phyloP scores from a whole-genome alignment of 2,888 invertebrate genomes.

The Fabriciana adippe region DNA sequence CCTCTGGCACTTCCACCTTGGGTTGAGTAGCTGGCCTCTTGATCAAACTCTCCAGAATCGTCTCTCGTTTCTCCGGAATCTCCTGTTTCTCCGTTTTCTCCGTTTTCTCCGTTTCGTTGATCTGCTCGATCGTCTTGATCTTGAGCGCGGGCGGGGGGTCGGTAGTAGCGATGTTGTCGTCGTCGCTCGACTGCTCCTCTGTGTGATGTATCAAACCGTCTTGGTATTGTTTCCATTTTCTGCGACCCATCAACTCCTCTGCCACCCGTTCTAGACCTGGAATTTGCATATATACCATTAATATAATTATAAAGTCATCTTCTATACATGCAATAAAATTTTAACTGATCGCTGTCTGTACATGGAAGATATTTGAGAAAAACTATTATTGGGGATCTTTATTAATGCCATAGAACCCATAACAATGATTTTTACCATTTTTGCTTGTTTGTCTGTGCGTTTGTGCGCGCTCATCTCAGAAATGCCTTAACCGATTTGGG shows the following conservation, averaged over 20 bases:
- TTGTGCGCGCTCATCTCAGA: too few relatives aligned
- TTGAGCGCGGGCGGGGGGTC: slow-evolving; percentile 76
- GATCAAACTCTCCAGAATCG: slow-evolving; percentile 79
- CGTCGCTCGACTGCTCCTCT: slow-evolving; percentile 74
- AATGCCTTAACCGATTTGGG: too few relatives aligned
- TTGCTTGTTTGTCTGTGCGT: too few relatives aligned
- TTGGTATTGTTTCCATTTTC: slow-evolving; percentile 97
- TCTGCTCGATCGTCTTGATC: slow-evolving; percentile 80
- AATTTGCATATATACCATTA: slow-evolving; percentile 46
- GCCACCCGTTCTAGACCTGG: slow-evolving; percentile 97
- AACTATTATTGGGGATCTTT: too few relatives aligned
- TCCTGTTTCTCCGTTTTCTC: slow-evolving; percentile 52
- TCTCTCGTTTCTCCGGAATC: slow-evolving; percentile 64
- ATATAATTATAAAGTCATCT: background rate
- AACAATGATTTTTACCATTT: too few relatives aligned
- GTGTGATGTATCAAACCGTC: slow-evolving; percentile 83
- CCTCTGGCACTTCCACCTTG: slow-evolving; percentile 67
- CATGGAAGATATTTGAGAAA: too few relatives aligned
- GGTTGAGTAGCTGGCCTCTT: slow-evolving; percentile 77
- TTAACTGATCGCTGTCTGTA: too few relatives aligned
- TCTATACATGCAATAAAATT: too few relatives aligned
- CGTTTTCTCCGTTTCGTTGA: slow-evolving; percentile 71
- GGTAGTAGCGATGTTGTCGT: slow-evolving; percentile 72
- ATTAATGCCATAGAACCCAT: too few relatives aligned
- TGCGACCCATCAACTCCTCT: slow-evolving; percentile 98